phyloP scores from a whole-genome alignment of 2,797 vertebrate species.

The Myotis planiceps region DNA sequence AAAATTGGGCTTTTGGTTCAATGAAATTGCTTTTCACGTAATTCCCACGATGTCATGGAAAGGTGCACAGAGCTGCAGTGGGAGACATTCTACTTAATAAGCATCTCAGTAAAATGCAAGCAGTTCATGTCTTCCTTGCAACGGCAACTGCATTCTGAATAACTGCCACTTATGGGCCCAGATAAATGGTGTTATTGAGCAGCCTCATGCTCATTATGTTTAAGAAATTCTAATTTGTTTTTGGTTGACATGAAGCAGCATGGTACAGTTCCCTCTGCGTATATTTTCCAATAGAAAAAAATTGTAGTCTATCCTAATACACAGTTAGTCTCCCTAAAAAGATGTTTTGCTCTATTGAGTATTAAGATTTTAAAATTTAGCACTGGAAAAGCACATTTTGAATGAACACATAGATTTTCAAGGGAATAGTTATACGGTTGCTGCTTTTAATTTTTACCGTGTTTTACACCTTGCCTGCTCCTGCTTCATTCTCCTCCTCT shows the following conservation, averaged over 20 bases:
- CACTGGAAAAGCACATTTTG: conserved; percentile 62
- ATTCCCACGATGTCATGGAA: background rate
- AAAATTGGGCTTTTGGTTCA: conserved; percentile 27
- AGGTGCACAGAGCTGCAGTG: background rate
- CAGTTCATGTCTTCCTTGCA: background rate
- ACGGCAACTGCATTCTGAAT: background rate
- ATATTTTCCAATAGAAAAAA: conserved; percentile 58
- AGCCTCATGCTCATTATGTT: conserved; percentile 70
- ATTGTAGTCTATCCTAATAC: conserved; percentile 65
- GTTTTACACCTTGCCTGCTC: background rate
- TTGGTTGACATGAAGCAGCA: conserved; percentile 76
- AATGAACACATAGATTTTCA: conserved; percentile 67
- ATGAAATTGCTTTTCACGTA: background rate
- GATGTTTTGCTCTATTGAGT: conserved; percentile 53
- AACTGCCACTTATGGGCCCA: background rate
- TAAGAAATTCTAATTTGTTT: conserved; percentile 78
- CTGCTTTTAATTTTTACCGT: background rate
- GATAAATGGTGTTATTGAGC: conserved; percentile 64
- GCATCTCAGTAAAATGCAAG: background rate
- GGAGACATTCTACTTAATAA: background rate
- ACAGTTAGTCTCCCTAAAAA: conserved; percentile 67
- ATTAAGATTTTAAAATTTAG: conserved; percentile 75
- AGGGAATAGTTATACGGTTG: background rate
- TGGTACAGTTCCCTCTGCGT: conserved; percentile 66
- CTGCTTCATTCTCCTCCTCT: background rate